A percentile compares a stretch with the other conserved stretches of the same genome.
These are phyloP conservation scores for Drosophila nigrodunni DNA, from an alignment of 1,140 invertebrate species.

Conservation along the genomic window DNA sequence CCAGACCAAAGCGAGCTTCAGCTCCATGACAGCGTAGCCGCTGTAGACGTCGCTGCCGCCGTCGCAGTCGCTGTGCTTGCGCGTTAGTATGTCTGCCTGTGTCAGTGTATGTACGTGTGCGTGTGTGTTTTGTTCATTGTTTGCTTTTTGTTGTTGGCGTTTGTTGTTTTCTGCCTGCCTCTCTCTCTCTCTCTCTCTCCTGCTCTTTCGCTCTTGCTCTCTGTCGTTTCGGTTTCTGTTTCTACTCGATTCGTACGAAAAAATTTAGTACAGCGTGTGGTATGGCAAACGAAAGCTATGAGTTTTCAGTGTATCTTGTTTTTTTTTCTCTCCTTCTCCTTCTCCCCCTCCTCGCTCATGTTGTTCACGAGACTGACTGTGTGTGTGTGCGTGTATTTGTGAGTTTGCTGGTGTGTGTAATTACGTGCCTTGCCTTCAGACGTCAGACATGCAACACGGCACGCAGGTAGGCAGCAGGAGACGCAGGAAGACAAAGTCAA, in stretches of 20 bases:
- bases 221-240: conserved; percentile 68
- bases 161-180: conserved; percentile 45
- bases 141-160: conserved; percentile 66
- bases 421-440: conserved; percentile 55
- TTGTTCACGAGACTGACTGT: conserved; percentile 13
- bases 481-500: conserved; percentile 49
- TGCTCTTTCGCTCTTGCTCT: conserved; percentile 25
- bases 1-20: conserved; percentile 33
- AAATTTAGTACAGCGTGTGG: conserved; percentile 80
- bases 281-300: conserved; percentile 83
- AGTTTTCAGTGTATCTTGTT: conserved; percentile 81
- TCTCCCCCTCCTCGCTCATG: too few species aligned
- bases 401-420: conserved; percentile 49
- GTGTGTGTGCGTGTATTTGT: conserved; percentile 21
- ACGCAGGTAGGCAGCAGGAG: conserved; percentile 45
- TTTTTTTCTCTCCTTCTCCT: conserved; percentile 11
- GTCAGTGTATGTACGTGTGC: background rate
- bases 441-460: conserved; percentile 44
- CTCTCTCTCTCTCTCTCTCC: background rate
- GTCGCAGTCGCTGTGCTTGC: conserved; percentile 15
- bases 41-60: conserved; percentile 14
- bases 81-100: conserved; percentile 24
- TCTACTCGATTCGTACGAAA: conserved; percentile 73
- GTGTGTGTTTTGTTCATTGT: conserved; percentile 70
- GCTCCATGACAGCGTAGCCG: conserved; percentile 37